Evolutionary conservation across 2,113 vertebrate species (phyloP).

Genomic region (Cyphomyrus discorhynchus): DNA sequence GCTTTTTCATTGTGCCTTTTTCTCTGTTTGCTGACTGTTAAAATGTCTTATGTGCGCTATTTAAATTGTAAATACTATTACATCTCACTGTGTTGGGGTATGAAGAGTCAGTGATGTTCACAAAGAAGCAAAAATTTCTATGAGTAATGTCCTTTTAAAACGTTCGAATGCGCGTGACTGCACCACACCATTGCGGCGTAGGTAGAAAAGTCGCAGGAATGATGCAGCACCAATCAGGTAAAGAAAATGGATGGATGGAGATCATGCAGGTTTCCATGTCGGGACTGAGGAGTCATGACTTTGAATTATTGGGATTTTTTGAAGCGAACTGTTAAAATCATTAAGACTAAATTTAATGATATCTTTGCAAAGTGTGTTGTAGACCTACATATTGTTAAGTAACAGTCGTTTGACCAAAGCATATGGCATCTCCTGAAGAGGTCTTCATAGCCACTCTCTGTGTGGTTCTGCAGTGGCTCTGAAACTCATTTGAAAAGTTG

Average conservation of each 20-base stretch:
- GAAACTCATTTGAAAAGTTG: background rate
- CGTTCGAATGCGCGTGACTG: background rate
- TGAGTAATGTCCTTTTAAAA: background rate
- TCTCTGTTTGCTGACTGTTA: background rate
- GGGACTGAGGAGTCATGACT: background rate
- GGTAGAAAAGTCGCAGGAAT: background rate
- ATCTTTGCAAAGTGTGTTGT: background rate
- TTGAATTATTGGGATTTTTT: background rate
- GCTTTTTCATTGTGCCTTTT: constrained; percentile 1
- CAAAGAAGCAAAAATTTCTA: background rate
- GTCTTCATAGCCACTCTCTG: background rate
- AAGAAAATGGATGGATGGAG: background rate
- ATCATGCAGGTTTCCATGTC: background rate
- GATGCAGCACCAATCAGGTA: background rate
- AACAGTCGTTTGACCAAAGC: background rate
- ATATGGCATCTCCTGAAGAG: background rate
- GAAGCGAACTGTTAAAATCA: background rate
- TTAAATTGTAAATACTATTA: background rate
- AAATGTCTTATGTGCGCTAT: background rate
- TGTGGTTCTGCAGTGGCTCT: background rate
- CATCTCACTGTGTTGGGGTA: background rate
- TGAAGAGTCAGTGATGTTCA: background rate
- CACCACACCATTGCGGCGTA: background rate
- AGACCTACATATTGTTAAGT: background rate
- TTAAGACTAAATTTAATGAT: background rate